These are phyloP conservation scores for Psittacula derbiana DNA, from an alignment of 2,797 vertebrate species.

Conservation along the genomic window DNA sequence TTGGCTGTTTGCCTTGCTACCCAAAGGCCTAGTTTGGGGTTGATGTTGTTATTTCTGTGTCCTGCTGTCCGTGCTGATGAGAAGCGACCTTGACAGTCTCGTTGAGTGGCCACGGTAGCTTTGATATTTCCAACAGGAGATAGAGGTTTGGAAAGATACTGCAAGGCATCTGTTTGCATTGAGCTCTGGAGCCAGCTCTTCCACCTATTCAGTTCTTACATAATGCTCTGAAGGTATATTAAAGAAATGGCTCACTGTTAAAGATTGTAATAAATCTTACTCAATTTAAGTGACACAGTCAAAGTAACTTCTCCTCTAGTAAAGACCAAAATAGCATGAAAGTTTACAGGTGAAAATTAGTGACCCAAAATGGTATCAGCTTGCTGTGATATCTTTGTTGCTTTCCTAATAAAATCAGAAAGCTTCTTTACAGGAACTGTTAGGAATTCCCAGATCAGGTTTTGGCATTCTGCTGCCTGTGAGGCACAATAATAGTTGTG, in stretches of 20 bases:
- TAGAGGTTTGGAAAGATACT: neutral
- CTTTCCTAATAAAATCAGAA: neutral
- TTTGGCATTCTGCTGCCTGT: neutral
- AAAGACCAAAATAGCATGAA: neutral
- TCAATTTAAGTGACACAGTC: neutral
- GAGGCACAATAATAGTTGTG: neutral
- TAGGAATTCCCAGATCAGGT: neutral
- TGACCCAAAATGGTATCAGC: neutral
- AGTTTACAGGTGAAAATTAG: neutral
- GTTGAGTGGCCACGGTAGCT: neutral
- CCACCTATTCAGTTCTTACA: neutral
- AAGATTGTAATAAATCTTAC: neutral
- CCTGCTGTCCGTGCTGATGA: neutral
- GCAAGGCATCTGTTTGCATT: neutral
- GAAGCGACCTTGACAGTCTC: neutral
- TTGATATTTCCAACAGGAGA: neutral
- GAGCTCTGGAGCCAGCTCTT: neutral
- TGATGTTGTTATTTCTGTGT: neutral
- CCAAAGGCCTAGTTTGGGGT: neutral
- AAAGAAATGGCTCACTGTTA: neutral
- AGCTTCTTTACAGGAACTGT: rapidly evolving
- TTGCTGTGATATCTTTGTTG: neutral
- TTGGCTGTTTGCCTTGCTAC: neutral
- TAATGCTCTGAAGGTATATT: neutral
- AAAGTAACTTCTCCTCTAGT: neutral